Evolutionary conservation across 2,888 invertebrate genomes (phyloP).

Genomic region (Amphipoea lucens): DNA sequence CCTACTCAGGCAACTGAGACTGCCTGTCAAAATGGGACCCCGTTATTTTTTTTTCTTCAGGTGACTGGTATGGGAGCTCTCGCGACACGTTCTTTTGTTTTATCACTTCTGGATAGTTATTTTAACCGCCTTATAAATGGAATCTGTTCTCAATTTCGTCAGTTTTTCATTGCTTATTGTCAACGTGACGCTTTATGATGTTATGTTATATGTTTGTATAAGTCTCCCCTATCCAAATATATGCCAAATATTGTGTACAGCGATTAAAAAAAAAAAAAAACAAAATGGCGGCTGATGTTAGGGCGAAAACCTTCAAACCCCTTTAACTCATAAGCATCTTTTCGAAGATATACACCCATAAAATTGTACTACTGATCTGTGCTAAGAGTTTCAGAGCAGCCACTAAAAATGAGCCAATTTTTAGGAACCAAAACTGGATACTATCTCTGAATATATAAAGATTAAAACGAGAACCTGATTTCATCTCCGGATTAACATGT

Average conservation of each 20-base stretch:
- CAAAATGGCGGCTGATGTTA: no score
- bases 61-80: neutral
- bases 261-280: no score
- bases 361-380: neutral
- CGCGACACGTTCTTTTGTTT: neutral
- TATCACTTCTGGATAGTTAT: neutral
- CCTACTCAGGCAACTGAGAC: no score
- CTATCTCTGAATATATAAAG: neutral
- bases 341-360: neutral
- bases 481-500: neutral
- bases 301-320: no score
- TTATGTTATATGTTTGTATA: no score
- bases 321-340: neutral
- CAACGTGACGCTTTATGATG: no score
- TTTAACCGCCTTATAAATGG: neutral
- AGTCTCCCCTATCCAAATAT: no score
- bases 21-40: neutral
- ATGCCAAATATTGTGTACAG: no score
- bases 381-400: neutral
- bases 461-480: neutral
- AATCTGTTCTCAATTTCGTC: no score
- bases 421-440: neutral
- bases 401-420: neutral
- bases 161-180: neutral
- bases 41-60: neutral